Conservation (phyloP, 2,113 vertebrate species). For the Micronycteris hirsuta region DNA sequence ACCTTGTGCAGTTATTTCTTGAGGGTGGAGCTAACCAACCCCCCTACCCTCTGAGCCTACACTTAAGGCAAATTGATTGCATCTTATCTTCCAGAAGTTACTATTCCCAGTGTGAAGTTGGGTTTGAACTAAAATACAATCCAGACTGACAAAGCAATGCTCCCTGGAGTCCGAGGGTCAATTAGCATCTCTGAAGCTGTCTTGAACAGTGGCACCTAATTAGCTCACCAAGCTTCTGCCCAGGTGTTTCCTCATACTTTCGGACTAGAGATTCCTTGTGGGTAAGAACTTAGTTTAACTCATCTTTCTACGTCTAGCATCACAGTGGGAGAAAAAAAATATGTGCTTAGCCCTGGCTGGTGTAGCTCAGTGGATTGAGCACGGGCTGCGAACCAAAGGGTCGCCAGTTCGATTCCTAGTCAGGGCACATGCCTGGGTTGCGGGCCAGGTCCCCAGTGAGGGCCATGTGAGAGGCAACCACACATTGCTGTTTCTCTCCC, state of each 20-base stretch:
- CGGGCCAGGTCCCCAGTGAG: too few relatives aligned
- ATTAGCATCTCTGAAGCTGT: background rate
- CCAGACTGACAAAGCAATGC: background rate
- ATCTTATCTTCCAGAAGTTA: background rate
- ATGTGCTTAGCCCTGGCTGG: too few relatives aligned
- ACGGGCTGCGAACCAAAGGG: too few relatives aligned
- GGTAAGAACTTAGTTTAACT: background rate
- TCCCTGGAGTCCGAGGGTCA: background rate
- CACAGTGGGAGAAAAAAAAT: constrained; percentile 12
- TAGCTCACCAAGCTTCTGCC: background rate
- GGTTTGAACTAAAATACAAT: background rate
- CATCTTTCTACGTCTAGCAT: background rate
- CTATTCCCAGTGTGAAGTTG: background rate
- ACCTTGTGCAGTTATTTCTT: background rate
- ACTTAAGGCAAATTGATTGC: background rate
- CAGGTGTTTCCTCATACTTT: background rate
- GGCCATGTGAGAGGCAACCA: too few relatives aligned
- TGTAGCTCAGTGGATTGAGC: too few relatives aligned
- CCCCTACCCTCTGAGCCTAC: background rate
- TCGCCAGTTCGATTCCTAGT: too few relatives aligned
- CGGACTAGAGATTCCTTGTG: background rate
- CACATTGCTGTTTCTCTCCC: too few relatives aligned
- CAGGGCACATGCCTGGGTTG: too few relatives aligned
- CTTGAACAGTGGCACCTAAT: background rate
- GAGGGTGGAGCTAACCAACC: background rate